These are phyloP conservation scores for Epinephelus awoara DNA, from an alignment of 2,797 vertebrate genomes.

Conservation along the genomic window DNA sequence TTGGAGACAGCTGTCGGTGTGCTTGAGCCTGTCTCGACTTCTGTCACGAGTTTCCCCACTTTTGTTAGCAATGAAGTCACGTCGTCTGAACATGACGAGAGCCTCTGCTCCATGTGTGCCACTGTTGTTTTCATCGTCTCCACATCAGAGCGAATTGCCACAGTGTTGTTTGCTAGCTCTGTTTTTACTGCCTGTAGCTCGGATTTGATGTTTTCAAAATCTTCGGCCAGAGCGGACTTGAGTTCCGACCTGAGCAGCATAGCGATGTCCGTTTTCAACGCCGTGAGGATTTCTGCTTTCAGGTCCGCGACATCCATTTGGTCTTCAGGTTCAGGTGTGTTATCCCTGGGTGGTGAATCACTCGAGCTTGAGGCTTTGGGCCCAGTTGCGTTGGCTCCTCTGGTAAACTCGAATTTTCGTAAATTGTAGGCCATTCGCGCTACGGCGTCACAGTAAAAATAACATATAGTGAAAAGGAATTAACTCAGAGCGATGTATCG, in stretches of 20 bases:
- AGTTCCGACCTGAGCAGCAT: not conserved
- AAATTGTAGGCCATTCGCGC: not conserved
- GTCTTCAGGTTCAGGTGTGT: not conserved
- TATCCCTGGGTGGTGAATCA: not conserved
- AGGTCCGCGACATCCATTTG: not conserved
- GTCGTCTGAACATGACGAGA: constrained; percentile 5
- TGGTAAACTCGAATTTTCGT: not conserved
- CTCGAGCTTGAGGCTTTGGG: too few relatives aligned
- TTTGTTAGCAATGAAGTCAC: not conserved
- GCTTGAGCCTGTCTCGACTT: not conserved
- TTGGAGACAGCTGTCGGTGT: not conserved
- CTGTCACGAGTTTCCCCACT: not conserved
- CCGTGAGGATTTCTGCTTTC: not conserved
- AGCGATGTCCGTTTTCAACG: not conserved
- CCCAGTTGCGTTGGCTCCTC: not conserved
- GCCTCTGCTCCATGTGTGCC: not conserved
- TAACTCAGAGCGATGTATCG: not conserved
- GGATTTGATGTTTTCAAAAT: not conserved
- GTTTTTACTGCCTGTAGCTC: not conserved
- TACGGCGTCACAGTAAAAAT: not conserved
- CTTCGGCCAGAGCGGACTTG: not conserved
- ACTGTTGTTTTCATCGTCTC: not conserved
- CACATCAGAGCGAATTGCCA: not conserved
- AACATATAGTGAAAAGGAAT: not conserved
- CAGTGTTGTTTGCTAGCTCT: not conserved